These are phyloP conservation scores for Heterocephalus glaber DNA, from an alignment of 2,113 vertebrate species.

Conservation along the genomic window DNA sequence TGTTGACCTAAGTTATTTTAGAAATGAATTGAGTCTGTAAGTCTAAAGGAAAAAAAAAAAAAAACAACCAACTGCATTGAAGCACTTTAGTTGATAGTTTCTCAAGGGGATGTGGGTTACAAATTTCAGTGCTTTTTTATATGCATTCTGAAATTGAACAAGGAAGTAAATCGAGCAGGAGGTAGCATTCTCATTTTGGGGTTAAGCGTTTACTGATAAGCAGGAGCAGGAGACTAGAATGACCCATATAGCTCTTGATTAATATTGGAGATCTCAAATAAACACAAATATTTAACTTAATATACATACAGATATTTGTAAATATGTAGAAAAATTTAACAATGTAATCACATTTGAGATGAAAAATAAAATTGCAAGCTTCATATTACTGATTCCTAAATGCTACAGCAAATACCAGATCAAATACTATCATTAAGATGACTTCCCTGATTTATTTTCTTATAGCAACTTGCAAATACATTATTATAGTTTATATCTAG, in stretches of 20 bases:
- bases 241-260: neutral
- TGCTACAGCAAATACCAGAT: neutral
- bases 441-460: neutral
- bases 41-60: neutral
- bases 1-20: neutral
- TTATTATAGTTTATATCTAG: neutral
- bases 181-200: neutral
- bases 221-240: neutral
- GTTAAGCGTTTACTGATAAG: neutral
- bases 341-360: neutral
- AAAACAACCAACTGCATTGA: neutral
- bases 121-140: neutral
- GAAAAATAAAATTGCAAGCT: neutral
- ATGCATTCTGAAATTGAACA: neutral
- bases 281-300: neutral
- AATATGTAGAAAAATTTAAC: neutral
- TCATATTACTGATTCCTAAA: conserved; percentile 16
- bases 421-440: neutral
- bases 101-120: neutral
- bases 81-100: neutral
- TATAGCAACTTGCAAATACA: neutral
- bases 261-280: neutral
- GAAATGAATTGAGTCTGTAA: neutral
- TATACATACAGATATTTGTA: neutral
- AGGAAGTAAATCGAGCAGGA: neutral